phyloP scores from a whole-genome alignment of 2,113 vertebrate genomes.

The Recurvirostra avosetta region DNA sequence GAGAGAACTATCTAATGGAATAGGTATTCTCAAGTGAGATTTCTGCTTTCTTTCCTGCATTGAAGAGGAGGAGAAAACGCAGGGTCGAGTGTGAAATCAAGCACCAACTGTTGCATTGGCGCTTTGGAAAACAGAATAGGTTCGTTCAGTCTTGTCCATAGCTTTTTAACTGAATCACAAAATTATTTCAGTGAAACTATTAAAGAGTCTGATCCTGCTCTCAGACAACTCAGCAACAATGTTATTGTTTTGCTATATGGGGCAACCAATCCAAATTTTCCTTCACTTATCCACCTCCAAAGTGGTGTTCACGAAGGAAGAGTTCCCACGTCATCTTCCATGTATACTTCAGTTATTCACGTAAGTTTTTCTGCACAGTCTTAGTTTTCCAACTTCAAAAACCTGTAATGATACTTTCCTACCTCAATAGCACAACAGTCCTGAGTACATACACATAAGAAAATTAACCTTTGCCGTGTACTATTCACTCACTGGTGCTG shows the following conservation, averaged over 20 bases:
- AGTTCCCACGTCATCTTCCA: background rate
- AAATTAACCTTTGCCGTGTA: background rate
- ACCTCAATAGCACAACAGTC: background rate
- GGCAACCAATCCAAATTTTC: background rate
- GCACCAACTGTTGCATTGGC: background rate
- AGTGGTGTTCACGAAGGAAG: background rate
- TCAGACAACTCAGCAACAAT: background rate
- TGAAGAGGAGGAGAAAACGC: background rate
- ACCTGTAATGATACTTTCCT: background rate
- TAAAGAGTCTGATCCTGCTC: background rate
- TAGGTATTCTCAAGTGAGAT: background rate
- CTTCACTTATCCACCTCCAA: background rate
- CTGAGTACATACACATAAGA: background rate
- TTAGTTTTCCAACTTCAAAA: background rate
- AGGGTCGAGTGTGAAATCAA: background rate
- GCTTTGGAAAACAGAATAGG: background rate
- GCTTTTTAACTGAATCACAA: background rate
- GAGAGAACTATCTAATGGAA: background rate
- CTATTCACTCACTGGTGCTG: accelerated
- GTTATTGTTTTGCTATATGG: background rate
- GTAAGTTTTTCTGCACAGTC: background rate
- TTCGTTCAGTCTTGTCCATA: background rate
- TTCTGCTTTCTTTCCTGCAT: background rate
- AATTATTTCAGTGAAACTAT: background rate
- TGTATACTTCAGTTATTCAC: background rate